These are phyloP conservation scores for Lathronympha strigana DNA, from an alignment of 2,888 invertebrate species.

Conservation along the genomic window DNA sequence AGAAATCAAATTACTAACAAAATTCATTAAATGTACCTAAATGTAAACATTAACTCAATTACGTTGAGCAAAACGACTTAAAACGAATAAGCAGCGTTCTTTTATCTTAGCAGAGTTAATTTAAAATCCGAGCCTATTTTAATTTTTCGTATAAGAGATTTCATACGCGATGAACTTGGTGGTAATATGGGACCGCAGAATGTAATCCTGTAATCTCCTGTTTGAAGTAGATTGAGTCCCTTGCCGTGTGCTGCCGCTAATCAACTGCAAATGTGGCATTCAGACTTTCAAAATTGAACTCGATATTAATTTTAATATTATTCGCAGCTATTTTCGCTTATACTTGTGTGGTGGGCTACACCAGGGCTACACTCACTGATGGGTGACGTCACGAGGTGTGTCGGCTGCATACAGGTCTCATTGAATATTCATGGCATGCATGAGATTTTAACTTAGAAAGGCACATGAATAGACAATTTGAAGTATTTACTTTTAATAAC, in stretches of 20 bases:
- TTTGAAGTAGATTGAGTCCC: constrained; percentile 16
- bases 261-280: background rate
- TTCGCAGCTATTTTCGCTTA: too few relatives aligned
- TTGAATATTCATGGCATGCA: too few relatives aligned
- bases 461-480: too few relatives aligned
- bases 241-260: constrained; percentile 1
- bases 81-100: constrained; percentile 4
- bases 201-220: constrained; percentile 19
- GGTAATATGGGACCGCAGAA: constrained; percentile 12
- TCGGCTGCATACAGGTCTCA: too few relatives aligned
- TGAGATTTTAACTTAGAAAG: too few relatives aligned
- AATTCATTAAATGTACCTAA: constrained; percentile 15
- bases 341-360: too few relatives aligned
- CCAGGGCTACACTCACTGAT: too few relatives aligned
- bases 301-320: background rate
- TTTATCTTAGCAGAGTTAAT: constrained; percentile 20
- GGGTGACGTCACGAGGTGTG: too few relatives aligned
- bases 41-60: constrained; percentile 27
- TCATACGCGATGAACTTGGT: constrained; percentile 26
- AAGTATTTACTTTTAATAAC: too few relatives aligned
- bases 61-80: constrained; percentile 10
- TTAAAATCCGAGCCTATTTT: constrained; percentile 24
- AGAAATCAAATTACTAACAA: background rate
- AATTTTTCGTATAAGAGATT: constrained; percentile 22
- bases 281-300: background rate